Evolutionary conservation across 2,797 vertebrate species (phyloP), one percentile per base, ranked within the genome.

Genomic region (Liparis tanakae): DNA sequence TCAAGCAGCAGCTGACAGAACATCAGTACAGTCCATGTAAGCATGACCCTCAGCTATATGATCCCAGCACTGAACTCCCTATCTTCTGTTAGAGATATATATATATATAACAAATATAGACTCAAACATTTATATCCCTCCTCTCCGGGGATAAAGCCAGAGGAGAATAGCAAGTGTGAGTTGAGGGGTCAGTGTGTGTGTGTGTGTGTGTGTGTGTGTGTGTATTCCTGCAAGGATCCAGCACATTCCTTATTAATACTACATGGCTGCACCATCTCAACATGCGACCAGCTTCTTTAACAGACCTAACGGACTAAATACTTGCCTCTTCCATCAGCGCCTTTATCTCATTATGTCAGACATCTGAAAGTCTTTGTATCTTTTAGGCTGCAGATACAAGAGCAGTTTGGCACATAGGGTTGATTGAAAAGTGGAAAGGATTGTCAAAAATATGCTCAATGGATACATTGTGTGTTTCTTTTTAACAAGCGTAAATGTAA

Each of bases 81-180:
- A 57, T 81, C 74, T 80, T 81, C 68, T 83, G 60, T 74, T 51
- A 61, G 51, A 20, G 70, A 85, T 79, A 77, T 78, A 83, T 69
- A 68, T 78, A 83, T 69, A 68, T 70, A 68, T 86, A 90, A 89
- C 46, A 43, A 87, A 92, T 87, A 91, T 84, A 89, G 90, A 92
- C 88, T 90, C 80, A 80, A 76, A 88, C 81, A 90, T 89, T 87
- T 90, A 78, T 84, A 81, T 46, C 25, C 18, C 53, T 58, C 50
- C 62, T 88, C 82, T 84, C 84, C 61, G 64, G 73, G 74, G 83
- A 78, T 71, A 72, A 68, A 37, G 46, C 53, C 48, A 50, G 20
- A 36, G 73, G 69, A 70, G 78, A 79, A 72, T 9, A 50, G 61
- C 44, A 37, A 59, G 50, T 60, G 37, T 71, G 74, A 72, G 34